Base-by-base conservation (phyloP, 2,888 invertebrate species). In the Pyrgus malvae region DNA sequence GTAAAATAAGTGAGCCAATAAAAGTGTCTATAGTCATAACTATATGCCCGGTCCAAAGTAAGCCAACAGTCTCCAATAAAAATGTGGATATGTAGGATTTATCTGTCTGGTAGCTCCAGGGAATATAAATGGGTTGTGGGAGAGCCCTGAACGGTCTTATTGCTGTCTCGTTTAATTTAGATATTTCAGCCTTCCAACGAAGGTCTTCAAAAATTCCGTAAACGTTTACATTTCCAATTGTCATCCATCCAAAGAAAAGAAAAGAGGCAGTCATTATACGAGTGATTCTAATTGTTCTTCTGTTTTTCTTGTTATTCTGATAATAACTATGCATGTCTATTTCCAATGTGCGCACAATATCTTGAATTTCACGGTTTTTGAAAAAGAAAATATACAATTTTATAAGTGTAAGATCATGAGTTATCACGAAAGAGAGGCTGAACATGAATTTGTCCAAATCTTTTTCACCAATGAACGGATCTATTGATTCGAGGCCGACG, bases 31-130 rank as follows among this genome's bases (percentile, higher is more conserved):
- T 85, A 0, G 77, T 77, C 85, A 90, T 83, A 8, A 90, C 86
- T 31, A 90, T 89, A 46, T 89, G 88, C 1, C 89, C 90, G 0
- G 89, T 90, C 89, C 89, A 90, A 11, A 90, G 63, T 17, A 90
- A 63, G 1, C 90, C 90, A 1, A 83, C 61, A 8, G 86, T 83
- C 66, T 88, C 89, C 7, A 90, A 62, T 2, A 79, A 64, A 58
- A 85, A 87, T 0, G 90, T 86, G 3, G 74, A 71, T 49, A 87
- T 76, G 41, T 77, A 90, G 0, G 80, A 69, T 11, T 48, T 51
- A 25, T 89, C 83, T 25, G 69, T 67, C 60, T 89, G 83, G 61
- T 85, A 86, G 19, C 74, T 65, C 90, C 90, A 90, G n/a, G 90
- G 90, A 58, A 89, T 89, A 60, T 80, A 89, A 58, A 90, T 84